Percentiles rank a stretch among this genome's conserved stretches.
These are phyloP conservation scores for Entelurus aequoreus DNA, from an alignment of 2,113 vertebrate genomes.

Conservation along the genomic window DNA sequence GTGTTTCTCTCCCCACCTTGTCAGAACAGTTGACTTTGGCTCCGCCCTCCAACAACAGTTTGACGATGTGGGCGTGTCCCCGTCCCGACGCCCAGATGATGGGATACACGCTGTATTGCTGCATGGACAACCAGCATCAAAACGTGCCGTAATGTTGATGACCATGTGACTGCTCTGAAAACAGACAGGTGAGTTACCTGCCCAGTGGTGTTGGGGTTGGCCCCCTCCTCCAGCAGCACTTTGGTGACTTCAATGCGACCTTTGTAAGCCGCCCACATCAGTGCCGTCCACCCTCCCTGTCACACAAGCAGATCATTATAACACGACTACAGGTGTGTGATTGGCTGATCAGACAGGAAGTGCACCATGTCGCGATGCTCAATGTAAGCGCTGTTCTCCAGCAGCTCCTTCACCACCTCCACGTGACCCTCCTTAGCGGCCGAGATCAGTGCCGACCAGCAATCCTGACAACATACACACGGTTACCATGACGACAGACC, in stretches of 20 bases:
- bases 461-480: slow-evolving; percentile 76
- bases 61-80: slow-evolving; percentile 87
- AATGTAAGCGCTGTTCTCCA: slow-evolving; percentile 80
- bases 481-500: slow-evolving; percentile 48
- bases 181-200: slow-evolving; percentile 71
- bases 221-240: slow-evolving; percentile 83
- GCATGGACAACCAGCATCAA: not conserved
- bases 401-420: slow-evolving; percentile 85
- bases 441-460: slow-evolving; percentile 95
- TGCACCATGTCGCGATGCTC: slow-evolving; percentile 95
- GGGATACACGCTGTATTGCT: slow-evolving; percentile 96
- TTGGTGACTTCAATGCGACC: slow-evolving; percentile 80
- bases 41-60: slow-evolving; percentile 81
- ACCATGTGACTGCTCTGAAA: no score
- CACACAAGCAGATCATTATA: not conserved
- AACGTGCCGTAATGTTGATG: not conserved
- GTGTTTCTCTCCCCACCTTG: slow-evolving; percentile 75
- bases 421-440: slow-evolving; percentile 90
- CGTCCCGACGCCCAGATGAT: slow-evolving; percentile 97
- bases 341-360: not conserved
- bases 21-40: slow-evolving; percentile 98
- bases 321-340: not conserved
- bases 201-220: slow-evolving; percentile 92
- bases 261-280: slow-evolving; percentile 96
- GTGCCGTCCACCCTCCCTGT: slow-evolving; percentile 95